Conservation (phyloP, 2,888 invertebrate species). For the Macropis europaea region DNA sequence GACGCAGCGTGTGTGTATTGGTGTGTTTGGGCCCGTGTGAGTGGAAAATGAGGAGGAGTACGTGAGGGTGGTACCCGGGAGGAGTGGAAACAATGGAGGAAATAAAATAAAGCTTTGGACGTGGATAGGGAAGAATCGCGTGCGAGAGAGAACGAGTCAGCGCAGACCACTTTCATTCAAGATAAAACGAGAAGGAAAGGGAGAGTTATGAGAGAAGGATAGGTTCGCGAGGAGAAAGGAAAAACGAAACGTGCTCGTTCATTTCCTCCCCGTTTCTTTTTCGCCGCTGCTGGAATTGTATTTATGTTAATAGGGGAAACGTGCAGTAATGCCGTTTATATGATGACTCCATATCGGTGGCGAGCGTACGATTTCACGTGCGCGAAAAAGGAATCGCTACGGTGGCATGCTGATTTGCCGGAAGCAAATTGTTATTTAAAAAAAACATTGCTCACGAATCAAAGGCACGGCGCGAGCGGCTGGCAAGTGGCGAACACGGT, state of each 20-base stretch:
- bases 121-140: slow-evolving; percentile 53
- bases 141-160: slow-evolving; percentile 41
- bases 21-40: slow-evolving; percentile 56
- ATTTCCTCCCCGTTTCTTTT: slow-evolving; percentile 16
- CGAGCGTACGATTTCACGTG: not conserved
- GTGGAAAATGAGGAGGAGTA: slow-evolving; percentile 73
- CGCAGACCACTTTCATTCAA: slow-evolving; percentile 59
- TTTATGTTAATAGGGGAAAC: slow-evolving; percentile 46
- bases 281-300: slow-evolving; percentile 24
- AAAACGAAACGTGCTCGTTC: slow-evolving; percentile 19
- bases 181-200: slow-evolving; percentile 51
- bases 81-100: slow-evolving; percentile 75
- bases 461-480: slow-evolving; percentile 52
- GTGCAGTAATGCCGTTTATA: slow-evolving; percentile 12
- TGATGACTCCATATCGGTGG: slow-evolving; percentile 16
- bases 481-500: slow-evolving; percentile 65
- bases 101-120: slow-evolving; percentile 76
- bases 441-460: slow-evolving; percentile 51
- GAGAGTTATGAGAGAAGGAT: slow-evolving; percentile 34
- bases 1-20: slow-evolving; percentile 32
- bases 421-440: slow-evolving; percentile 53
- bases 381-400: not conserved
- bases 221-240: slow-evolving; percentile 14
- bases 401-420: slow-evolving; percentile 10
- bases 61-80: slow-evolving; percentile 69